Evolutionary conservation across 2,113 vertebrate genomes (phyloP).

Genomic region (Buteo buteo): DNA sequence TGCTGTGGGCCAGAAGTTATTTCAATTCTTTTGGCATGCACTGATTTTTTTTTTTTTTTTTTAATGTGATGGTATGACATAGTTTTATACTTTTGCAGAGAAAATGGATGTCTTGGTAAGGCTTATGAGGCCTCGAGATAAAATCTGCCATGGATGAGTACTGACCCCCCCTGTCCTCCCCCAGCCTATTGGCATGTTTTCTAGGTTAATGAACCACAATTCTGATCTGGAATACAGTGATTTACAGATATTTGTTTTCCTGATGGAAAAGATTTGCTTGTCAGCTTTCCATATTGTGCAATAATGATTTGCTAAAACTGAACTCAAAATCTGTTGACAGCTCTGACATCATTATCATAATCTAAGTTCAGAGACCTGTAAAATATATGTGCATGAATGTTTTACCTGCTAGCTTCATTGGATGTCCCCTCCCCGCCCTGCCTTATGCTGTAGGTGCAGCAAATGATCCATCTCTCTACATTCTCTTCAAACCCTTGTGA

Average conservation of each 20-base stretch:
- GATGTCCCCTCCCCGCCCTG: accelerated
- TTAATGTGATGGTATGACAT: background rate
- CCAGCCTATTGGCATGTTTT: background rate
- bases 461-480: background rate
- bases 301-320: background rate
- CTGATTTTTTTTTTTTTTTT: background rate
- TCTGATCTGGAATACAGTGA: background rate
- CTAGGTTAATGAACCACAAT: background rate
- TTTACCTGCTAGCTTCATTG: background rate
- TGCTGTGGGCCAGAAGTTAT: background rate
- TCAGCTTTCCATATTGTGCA: background rate
- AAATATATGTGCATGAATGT: accelerated
- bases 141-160: background rate
- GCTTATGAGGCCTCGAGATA: background rate
- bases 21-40: background rate
- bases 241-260: background rate
- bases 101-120: background rate
- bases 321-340: background rate
- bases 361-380: background rate
- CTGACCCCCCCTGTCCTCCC: background rate
- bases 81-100: background rate
- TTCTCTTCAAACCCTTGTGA: background rate
- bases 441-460: background rate
- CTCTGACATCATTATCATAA: background rate
- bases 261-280: background rate